Base-by-base conservation (phyloP, 1,140 invertebrate species). In the Aphelinus certus region DNA sequence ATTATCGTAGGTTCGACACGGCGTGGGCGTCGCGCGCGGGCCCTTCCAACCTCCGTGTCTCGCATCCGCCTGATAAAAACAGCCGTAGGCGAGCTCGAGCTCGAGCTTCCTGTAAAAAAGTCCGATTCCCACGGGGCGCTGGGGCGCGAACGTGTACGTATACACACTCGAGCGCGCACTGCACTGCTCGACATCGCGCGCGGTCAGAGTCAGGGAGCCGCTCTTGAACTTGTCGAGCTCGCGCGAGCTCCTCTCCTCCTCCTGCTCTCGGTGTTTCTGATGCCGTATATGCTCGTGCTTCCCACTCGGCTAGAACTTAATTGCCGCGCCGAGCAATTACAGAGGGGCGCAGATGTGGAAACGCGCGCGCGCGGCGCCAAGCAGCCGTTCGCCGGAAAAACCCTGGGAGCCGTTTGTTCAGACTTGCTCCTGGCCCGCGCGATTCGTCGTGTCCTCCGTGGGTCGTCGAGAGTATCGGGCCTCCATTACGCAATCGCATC, bases 121-220 rank as follows among this genome's bases (percentile, higher is more conserved):
- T 61, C 70, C 43, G 60, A 79, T 79, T 79, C 77, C 77, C 79
- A 79, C 75, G 77, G 72, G 76, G 65, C 51, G 51, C 51, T 53
- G 51, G 51, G 4, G 51, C 51, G 4, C 51, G 51, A 9, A 4
- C 51, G 51, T 53, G 26, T 53, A 9, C 9, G 51, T 53, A 53
- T 53, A 53, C 51, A 53, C 9, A 53, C 51, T 6, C 51, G 51
- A 53, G 9, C 51, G 51, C 4, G 51, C 51, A 53, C 51, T 53
- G 51, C 51, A 9, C 51, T 53, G 51, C 9, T 6, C 51, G 51
- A 53, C 4, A 53, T 65, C 65, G 10, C 60, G 7, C 49, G 57
- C 65, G 67, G 78, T 82, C 79, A 82, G 81, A 83, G 83, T 83
- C 80, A 84, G 80, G 79, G 81, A 26, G 26, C 73, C 81, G 26